phyloP scores from a whole-genome alignment of 2,113 vertebrate genomes.

The Strix uralensis region DNA sequence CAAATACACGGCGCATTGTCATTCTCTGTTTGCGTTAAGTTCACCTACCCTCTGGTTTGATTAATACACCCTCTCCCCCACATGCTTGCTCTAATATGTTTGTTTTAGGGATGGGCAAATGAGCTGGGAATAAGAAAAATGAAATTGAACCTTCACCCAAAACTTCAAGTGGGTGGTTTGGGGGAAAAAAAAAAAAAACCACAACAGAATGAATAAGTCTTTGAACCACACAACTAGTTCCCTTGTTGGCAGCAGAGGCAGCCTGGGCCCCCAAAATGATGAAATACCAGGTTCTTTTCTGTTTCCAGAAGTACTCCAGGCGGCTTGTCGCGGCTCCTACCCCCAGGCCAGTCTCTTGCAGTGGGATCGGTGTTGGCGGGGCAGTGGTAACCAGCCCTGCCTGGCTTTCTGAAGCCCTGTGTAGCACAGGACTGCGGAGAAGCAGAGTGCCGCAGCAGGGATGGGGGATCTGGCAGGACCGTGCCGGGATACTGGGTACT shows the following conservation, averaged over 20 bases:
- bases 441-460: not conserved
- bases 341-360: not conserved
- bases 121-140: conserved; percentile 62
- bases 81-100: conserved; percentile 32
- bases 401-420: not conserved
- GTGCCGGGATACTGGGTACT: accelerated
- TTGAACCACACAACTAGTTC: conserved; percentile 36
- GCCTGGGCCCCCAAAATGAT: conserved; percentile 30
- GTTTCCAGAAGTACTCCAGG: not conserved
- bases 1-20: conserved; percentile 23
- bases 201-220: conserved; percentile 55
- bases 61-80: conserved; percentile 31
- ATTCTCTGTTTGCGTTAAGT: not conserved
- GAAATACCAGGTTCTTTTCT: not conserved
- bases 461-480: too few species aligned
- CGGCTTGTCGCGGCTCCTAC: accelerated
- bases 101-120: conserved; percentile 58
- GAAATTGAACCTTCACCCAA: conserved; percentile 61
- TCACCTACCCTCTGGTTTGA: conserved; percentile 19
- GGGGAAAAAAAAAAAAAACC: not conserved
- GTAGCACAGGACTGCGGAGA: accelerated
- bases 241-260: conserved; percentile 36
- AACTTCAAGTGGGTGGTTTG: conserved; percentile 53
- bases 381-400: not conserved
- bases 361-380: not conserved